phyloP scores from a whole-genome alignment of 1,140 invertebrate species.

The Procambarus virginalis region DNA sequence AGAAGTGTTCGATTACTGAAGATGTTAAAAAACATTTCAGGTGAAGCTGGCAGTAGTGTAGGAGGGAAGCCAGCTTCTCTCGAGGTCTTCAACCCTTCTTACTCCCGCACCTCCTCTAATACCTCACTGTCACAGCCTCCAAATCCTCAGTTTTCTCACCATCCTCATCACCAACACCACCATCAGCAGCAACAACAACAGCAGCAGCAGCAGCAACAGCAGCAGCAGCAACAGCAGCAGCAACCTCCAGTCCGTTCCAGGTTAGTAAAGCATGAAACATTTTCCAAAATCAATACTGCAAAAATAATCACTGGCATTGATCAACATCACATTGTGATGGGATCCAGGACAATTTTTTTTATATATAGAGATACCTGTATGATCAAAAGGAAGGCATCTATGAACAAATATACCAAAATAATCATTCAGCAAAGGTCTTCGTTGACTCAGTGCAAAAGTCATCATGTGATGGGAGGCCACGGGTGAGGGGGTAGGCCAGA shows the following conservation, averaged over 20 bases:
- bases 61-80: slow-evolving; percentile 73
- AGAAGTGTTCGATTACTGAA: too few species aligned
- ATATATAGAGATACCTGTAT: too few species aligned
- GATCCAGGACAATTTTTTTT: too few species aligned
- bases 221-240: slow-evolving; percentile 71
- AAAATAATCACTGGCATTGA: too few species aligned
- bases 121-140: slow-evolving; percentile 74
- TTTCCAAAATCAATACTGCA: too few species aligned
- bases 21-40: slow-evolving; percentile 16
- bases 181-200: slow-evolving; percentile 60
- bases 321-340: too few species aligned
- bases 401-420: too few species aligned
- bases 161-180: slow-evolving; percentile 70
- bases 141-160: slow-evolving; percentile 72
- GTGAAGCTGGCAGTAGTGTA: slow-evolving; percentile 37
- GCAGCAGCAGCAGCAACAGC: slow-evolving; percentile 70
- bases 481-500: too few species aligned
- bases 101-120: slow-evolving; percentile 82
- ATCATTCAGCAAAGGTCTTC: too few species aligned
- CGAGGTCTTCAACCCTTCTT: slow-evolving; percentile 82
- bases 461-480: too few species aligned
- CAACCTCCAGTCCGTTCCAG: slow-evolving; percentile 48
- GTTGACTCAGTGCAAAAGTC: too few species aligned
- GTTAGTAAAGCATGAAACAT: neutral
- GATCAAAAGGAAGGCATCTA: too few species aligned